Evolutionary conservation across 2,797 vertebrate genomes (phyloP).

Genomic region (Atherinosoma microstoma): DNA sequence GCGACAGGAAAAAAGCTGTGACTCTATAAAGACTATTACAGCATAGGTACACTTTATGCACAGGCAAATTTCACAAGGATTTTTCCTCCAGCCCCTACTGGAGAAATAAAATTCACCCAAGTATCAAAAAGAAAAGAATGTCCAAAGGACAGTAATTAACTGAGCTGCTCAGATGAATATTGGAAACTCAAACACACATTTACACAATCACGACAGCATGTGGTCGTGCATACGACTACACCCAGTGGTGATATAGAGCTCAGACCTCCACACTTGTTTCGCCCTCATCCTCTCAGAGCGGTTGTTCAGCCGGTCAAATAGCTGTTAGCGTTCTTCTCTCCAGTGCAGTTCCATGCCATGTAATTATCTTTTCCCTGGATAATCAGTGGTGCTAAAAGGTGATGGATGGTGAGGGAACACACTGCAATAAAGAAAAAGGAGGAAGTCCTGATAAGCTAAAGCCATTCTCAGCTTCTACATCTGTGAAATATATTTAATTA

Average conservation of each 20-base stretch:
- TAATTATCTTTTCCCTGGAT: constrained; percentile 73
- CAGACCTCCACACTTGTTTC: constrained; percentile 42
- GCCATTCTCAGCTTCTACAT: constrained; percentile 35
- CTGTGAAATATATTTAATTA: constrained; percentile 48
- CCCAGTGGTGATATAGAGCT: constrained; percentile 34
- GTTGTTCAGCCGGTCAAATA: constrained; percentile 67
- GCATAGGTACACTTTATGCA: background rate
- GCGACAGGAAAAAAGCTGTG: background rate
- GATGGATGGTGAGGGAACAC: constrained; percentile 71
- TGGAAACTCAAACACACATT: constrained; percentile 10
- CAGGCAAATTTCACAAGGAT: background rate
- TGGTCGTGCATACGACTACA: background rate
- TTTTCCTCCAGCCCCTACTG: background rate
- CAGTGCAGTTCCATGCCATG: constrained; percentile 41
- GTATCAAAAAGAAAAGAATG: background rate
- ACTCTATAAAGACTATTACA: background rate
- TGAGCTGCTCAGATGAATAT: constrained; percentile 6
- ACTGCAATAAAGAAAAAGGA: constrained; percentile 66
- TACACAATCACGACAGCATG: constrained; percentile 7
- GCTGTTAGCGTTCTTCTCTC: constrained; percentile 47
- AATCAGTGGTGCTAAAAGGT: constrained; percentile 76
- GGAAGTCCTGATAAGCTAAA: constrained; percentile 54
- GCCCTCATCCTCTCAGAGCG: constrained; percentile 38
- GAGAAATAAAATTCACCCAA: background rate
- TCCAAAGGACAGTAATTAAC: background rate